These are phyloP conservation scores for Poecilia latipinna DNA, from an alignment of 2,113 vertebrate species.

Conservation along the genomic window DNA sequence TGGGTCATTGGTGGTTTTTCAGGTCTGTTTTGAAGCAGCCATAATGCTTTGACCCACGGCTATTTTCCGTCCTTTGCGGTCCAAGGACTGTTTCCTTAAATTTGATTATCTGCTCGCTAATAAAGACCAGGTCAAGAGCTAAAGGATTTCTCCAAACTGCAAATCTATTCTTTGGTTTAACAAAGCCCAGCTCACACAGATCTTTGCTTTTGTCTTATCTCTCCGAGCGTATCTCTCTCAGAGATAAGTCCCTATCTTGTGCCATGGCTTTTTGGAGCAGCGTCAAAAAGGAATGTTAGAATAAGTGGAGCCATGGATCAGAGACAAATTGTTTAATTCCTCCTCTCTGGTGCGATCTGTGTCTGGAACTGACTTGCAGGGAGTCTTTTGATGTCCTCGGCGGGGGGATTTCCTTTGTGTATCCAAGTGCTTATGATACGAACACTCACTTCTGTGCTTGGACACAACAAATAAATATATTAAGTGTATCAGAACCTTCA, in stretches of 20 bases:
- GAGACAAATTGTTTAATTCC: slow-evolving; percentile 78
- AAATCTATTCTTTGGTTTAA: slow-evolving; percentile 35
- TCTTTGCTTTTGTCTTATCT: slow-evolving; percentile 56
- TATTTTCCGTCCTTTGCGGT: slow-evolving; percentile 82
- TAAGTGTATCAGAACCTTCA: not conserved
- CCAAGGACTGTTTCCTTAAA: slow-evolving; percentile 85
- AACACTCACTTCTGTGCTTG: not conserved
- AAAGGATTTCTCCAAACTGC: slow-evolving; percentile 64
- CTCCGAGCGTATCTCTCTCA: slow-evolving; percentile 42
- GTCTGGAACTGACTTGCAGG: slow-evolving; percentile 38
- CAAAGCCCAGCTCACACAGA: slow-evolving; percentile 30
- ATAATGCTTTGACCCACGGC: slow-evolving; percentile 76
- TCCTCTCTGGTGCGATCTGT: slow-evolving; percentile 61
- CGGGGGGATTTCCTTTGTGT: slow-evolving; percentile 58
- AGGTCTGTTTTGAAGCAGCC: slow-evolving; percentile 59
- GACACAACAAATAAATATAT: not conserved
- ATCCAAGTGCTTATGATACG: slow-evolving; percentile 28
- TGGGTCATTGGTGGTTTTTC: slow-evolving; percentile 9
- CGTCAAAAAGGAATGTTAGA: slow-evolving; percentile 58
- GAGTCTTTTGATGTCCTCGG: slow-evolving; percentile 52
- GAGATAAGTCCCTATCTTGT: slow-evolving; percentile 67
- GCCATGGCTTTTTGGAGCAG: slow-evolving; percentile 51
- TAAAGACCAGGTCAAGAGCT: slow-evolving; percentile 90
- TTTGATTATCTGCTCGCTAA: slow-evolving; percentile 94
- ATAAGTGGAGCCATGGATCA: slow-evolving; percentile 57